Evolutionary conservation across 1,140 invertebrate species (phyloP), one percentile per base, ranked within the genome.

Genomic region (Acromyrmex echinatior): DNA sequence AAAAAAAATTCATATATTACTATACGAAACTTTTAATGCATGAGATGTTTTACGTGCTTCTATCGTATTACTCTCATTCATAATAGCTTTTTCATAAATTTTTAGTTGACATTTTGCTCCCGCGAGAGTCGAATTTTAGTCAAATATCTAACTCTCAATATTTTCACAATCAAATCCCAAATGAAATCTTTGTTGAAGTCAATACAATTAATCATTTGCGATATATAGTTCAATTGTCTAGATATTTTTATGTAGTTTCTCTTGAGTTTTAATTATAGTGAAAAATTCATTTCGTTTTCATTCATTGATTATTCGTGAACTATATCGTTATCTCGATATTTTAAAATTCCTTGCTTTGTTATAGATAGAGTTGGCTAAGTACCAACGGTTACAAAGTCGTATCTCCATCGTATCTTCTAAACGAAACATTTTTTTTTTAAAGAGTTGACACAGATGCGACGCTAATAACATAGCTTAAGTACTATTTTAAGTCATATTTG

Each of bases 271-370:
- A 51, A 65, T 63, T 25, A 51, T 45, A 21, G 12, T 18, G 12
- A 39, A 49, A 77, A n/a, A 16, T 63, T 78, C 12, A 18, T 79
- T n/a, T 12, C 49, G 25, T 70, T 70, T 74, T 74, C 25, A 10
- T 35, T 74, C 10, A 9, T 35, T 35, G 14, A 58, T 49, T 65
- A 9, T 5, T 45, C 18, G 7, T 51, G 21, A 7, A 31, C 6
- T 79, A 49, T 51, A 45, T 79, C 1, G 12, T 4, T 28, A 25
- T 18, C 2, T 78, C 18, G 39, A 35, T 51, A 66, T 21, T 79
- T 39, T 79, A 66, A 31, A 66, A 70, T 70, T 70, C 21, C 21
- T 70, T 49, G 14, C 18, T 39, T 39, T 39, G 7, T 39, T 39
- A 39, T 7, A 39, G 7, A 1, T 39, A 39, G 35, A 39, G 35